phyloP scores from a whole-genome alignment of 1,140 invertebrate species.

The Zaprionus kolodkinae region DNA sequence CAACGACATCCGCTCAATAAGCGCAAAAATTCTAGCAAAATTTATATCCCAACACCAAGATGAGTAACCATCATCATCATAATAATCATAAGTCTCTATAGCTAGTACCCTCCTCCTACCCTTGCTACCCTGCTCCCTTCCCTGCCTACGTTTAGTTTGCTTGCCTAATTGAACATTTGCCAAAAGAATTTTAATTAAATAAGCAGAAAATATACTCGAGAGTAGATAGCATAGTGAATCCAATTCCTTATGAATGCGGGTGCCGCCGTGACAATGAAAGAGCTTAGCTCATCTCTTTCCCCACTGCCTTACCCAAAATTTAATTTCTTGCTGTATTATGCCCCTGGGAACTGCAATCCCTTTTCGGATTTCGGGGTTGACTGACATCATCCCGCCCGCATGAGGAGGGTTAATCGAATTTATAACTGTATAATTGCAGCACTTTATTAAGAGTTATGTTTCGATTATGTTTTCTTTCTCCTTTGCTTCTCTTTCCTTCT shows the following conservation, averaged over 20 bases:
- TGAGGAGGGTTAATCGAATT: constrained; percentile 29
- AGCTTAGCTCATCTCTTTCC: background rate
- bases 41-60: constrained; percentile 11
- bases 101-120: background rate
- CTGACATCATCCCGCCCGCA: background rate
- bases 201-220: constrained; percentile 27
- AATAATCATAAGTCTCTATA: constrained; percentile 34
- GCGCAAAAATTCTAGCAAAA: constrained; percentile 43
- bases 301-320: background rate
- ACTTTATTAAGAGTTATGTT: constrained; percentile 8
- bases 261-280: background rate
- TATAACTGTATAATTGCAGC: constrained; percentile 19
- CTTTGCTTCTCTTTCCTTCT: background rate
- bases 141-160: background rate
- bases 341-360: background rate
- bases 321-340: background rate
- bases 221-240: background rate
- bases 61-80: constrained; percentile 17
- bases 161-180: constrained; percentile 66
- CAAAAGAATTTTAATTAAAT: constrained; percentile 80
- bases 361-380: background rate
- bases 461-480: background rate
- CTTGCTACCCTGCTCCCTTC: background rate
- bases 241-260: constrained; percentile 51
- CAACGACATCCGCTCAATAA: constrained; percentile 74